phyloP scores from a whole-genome alignment of 1,140 invertebrate genomes.

The Drosophila kohkoa region DNA sequence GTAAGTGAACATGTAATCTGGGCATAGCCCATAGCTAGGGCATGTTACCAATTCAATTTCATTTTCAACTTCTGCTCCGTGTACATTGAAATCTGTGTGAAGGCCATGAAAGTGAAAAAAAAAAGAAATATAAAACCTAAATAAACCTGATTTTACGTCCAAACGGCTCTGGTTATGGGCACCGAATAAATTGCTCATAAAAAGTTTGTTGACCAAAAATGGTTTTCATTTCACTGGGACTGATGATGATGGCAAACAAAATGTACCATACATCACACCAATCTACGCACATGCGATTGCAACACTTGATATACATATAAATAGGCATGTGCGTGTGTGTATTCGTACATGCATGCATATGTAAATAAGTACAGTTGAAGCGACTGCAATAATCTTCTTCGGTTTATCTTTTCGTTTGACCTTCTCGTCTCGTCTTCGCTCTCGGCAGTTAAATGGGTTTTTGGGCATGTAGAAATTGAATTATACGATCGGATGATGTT shows the following conservation, averaged over 20 bases:
- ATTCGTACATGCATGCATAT: neutral
- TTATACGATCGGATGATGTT: slow-evolving; percentile 48
- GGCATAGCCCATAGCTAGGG: slow-evolving; percentile 68
- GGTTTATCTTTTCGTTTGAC: slow-evolving; percentile 63
- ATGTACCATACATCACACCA: neutral
- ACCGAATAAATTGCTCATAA: slow-evolving; percentile 51
- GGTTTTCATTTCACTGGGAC: slow-evolving; percentile 21
- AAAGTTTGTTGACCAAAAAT: slow-evolving; percentile 80
- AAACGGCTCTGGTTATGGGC: slow-evolving; percentile 32
- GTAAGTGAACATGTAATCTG: slow-evolving; percentile 33
- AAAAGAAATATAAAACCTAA: slow-evolving; percentile 52
- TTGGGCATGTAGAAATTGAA: slow-evolving; percentile 68
- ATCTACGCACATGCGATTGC: neutral
- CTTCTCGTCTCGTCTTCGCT: slow-evolving; percentile 34
- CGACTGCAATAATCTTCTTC: slow-evolving; percentile 27
- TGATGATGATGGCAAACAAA: neutral
- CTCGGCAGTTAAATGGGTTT: slow-evolving; percentile 44
- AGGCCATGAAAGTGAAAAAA: slow-evolving; percentile 79
- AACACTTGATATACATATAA: slow-evolving; percentile 10
- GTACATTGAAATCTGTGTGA: slow-evolving; percentile 76
- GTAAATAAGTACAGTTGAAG: slow-evolving; percentile 8
- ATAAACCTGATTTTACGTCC: slow-evolving; percentile 59
- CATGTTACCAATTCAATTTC: slow-evolving; percentile 67
- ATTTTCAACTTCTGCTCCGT: slow-evolving; percentile 47
- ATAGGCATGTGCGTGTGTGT: neutral